Percentiles rank a stretch among this genome's conserved stretches.
Evolutionary conservation across 2,888 invertebrate genomes (phyloP).

Genomic region (Euplexia lucipara): DNA sequence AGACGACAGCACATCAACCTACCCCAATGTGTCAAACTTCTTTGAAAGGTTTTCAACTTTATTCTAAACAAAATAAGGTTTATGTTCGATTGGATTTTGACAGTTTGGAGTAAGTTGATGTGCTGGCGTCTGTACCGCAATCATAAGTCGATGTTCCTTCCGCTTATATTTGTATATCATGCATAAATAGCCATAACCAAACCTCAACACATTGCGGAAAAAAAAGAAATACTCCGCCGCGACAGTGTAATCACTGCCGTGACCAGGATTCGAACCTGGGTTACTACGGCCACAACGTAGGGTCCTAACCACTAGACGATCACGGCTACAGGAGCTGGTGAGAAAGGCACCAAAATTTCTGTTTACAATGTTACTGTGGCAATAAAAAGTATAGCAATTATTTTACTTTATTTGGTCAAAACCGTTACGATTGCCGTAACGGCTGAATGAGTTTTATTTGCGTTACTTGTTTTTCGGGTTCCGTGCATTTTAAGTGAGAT

Average conservation of each 20-base stretch:
- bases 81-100: too few species aligned
- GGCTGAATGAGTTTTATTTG: constrained; percentile 28
- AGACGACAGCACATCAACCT: too few species aligned
- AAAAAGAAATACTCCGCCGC: constrained; percentile 23
- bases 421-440: constrained; percentile 17
- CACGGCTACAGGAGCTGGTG: constrained; percentile 31
- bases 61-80: too few species aligned
- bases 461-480: constrained; percentile 14
- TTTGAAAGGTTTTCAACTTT: too few species aligned
- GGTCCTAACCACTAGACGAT: constrained; percentile 94
- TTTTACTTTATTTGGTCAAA: constrained; percentile 40
- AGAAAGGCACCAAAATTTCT: background rate
- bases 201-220: too few species aligned
- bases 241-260: constrained; percentile 68
- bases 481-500: background rate
- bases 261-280: constrained; percentile 92
- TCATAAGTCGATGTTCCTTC: too few species aligned
- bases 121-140: too few species aligned
- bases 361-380: constrained; percentile 1
- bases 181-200: too few species aligned
- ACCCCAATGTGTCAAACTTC: too few species aligned
- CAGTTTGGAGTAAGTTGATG: too few species aligned
- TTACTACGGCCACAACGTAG: constrained; percentile 92
- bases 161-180: too few species aligned
- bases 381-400: constrained; percentile 38